These are phyloP conservation scores for Bufo bufo DNA, from an alignment of 2,113 vertebrate genomes.

Conservation along the genomic window DNA sequence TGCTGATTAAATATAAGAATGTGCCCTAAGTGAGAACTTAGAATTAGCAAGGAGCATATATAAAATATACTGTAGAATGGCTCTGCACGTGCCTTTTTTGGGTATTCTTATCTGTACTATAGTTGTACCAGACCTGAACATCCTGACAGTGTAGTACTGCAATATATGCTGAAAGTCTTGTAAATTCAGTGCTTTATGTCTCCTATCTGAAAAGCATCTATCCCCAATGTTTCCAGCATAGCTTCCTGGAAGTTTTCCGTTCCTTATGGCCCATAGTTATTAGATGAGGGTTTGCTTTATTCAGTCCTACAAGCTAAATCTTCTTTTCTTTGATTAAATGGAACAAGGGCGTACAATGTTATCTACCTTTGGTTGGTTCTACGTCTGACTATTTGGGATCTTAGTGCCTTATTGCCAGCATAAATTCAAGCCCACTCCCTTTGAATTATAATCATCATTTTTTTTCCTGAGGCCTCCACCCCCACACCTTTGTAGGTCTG, in stretches of 20 bases:
- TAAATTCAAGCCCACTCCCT: constrained; percentile 38
- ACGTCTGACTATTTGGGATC: not conserved
- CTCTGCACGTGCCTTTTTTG: too few species aligned
- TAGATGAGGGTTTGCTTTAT: not conserved
- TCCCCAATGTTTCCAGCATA: not conserved
- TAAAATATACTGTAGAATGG: too few species aligned
- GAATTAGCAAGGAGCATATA: too few species aligned
- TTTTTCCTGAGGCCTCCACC: constrained; percentile 39
- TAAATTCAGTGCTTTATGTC: not conserved
- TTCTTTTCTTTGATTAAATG: not conserved
- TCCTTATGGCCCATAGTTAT: not conserved
- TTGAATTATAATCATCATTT: constrained; percentile 38
- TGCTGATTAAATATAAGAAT: too few species aligned
- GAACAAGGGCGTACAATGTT: not conserved
- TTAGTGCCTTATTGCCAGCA: constrained; percentile 22
- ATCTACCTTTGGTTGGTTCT: not conserved
- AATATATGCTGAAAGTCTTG: not conserved
- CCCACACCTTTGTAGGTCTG: constrained; percentile 50
- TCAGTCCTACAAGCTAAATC: not conserved
- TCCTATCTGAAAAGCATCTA: not conserved
- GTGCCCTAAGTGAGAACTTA: too few species aligned
- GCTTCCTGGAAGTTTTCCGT: not conserved
- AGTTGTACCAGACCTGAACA: not conserved
- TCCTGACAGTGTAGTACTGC: not conserved
- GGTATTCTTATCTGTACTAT: not conserved